A percentile compares a stretch with the other conserved stretches of the same genome.
Evolutionary conservation across 92 coral and sea anemone species (phyloP).

Genomic region (Zoanthus sansibaricus): DNA sequence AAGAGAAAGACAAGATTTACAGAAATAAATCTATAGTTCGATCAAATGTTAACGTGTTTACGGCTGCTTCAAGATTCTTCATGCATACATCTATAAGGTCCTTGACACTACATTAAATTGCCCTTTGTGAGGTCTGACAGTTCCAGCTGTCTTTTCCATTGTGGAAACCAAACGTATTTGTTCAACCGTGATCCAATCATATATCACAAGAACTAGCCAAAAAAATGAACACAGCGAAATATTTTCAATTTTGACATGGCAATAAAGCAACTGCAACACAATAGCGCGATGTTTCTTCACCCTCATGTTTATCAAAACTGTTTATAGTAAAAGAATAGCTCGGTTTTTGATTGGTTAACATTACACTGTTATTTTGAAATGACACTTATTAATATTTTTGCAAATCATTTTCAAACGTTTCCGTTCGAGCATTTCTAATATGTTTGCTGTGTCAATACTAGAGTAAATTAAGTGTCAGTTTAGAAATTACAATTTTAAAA

Average conservation of each 20-base stretch:
- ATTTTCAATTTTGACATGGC: neutral
- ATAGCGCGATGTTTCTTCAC: constrained; percentile 5
- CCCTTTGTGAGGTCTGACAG: constrained; percentile 37
- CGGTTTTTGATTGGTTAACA: constrained; percentile 8
- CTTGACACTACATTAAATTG: constrained; percentile 14
- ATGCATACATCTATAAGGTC: constrained; percentile 23
- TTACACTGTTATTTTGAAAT: neutral
- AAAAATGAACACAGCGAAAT: neutral
- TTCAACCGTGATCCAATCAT: constrained; percentile 27
- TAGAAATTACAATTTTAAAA: neutral
- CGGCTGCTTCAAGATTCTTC: neutral
- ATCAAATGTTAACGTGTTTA: neutral
- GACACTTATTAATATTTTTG: neutral
- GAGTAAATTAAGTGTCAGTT: neutral
- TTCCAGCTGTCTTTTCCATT: constrained; percentile 4
- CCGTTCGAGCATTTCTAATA: neutral
- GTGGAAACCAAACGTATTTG: constrained; percentile 22
- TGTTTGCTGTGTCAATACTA: neutral
- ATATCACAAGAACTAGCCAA: neutral
- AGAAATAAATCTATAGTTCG: neutral
- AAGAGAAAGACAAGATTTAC: neutral
- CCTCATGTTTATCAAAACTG: neutral
- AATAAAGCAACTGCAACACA: neutral
- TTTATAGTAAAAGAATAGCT: neutral
- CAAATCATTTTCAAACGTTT: neutral